Evolutionary conservation across 2,888 invertebrate genomes (phyloP).

Genomic region (Plutella xylostella): DNA sequence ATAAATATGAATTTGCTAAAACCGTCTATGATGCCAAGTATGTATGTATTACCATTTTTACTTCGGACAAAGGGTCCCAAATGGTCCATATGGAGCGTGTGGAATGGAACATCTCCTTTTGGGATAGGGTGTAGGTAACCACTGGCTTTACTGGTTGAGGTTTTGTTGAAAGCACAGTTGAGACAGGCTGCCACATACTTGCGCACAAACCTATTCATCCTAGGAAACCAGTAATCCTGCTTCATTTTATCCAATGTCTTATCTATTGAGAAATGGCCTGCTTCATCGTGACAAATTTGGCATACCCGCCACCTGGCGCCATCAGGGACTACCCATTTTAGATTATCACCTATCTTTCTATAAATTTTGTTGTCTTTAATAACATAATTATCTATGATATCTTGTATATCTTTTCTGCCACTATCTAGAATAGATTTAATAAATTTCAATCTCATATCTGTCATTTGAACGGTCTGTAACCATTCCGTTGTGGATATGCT

Average conservation of each 20-base stretch:
- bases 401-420: not conserved
- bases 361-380: not conserved
- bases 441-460: constrained; percentile 1
- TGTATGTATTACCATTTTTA: constrained; percentile 16
- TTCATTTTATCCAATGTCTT: constrained; percentile 14
- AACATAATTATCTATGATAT: constrained; percentile 3
- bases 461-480: constrained; percentile 18
- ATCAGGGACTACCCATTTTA: constrained; percentile 22
- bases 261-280: no score
- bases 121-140: constrained; percentile 14
- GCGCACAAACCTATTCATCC: constrained; percentile 10
- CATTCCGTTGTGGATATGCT: constrained; percentile 14
- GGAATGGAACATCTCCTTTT: constrained; percentile 8
- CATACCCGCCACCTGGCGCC: constrained; percentile 19
- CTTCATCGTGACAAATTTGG: constrained; percentile 13
- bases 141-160: not conserved
- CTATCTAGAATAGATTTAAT: constrained; percentile 4
- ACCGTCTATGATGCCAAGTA: constrained; percentile 17
- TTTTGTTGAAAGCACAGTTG: constrained; percentile 18
- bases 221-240: constrained; percentile 17
- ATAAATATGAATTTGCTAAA: no score
- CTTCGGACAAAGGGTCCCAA: constrained; percentile 15
- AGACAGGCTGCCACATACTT: constrained; percentile 20
- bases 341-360: no score
- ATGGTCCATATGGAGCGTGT: constrained; percentile 14